Evolutionary conservation across 2,888 invertebrate species (phyloP), one percentile per base, ranked within the genome.

Genomic region (Salticus scenicus): DNA sequence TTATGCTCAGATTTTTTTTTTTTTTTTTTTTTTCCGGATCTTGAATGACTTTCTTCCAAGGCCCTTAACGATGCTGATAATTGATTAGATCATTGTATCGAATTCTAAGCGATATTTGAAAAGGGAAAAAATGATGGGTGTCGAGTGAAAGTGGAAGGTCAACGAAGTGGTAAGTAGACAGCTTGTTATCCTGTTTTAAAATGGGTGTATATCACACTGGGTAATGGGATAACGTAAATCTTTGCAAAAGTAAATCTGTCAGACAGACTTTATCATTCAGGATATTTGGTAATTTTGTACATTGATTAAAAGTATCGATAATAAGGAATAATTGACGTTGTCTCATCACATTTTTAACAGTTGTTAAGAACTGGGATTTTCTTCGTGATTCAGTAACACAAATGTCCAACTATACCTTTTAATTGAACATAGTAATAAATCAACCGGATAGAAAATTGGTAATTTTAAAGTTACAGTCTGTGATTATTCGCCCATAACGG

Each of bases 1-100:
- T 57, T 47, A 17, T 17, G 24, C 14, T 4, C 1, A 57, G 17
- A 24, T 24, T 12, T 57, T 20, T 7, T 57, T 24, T 7, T 57
- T 57, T 57, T 24, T 57, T 57, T 20, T 7, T 57, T 24, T 7
- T 57, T 57, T 57, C 12, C 24, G 2, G 20, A 24, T 57, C 57
- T 57, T 24, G 57, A 57, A 57, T 57, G 12, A 57, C 24, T 57
- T 57, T 57, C 5, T 57, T 57, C 57, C 57, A 57, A 57, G 57
- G 57, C 24, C n/a, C 57, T 57, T 57, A 57, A 57, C 57, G 57
- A 57, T 20, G 57, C 12, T 57, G 57, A 17, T 57, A 57, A 57
- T 57, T 57, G 57, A 57, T 57, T 57, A 57, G 57, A 57, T 57
- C 57, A 24, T 57, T 24, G 24, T 24, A 20, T 57, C 24, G 57